These are phyloP conservation scores for Spinus olivaceus DNA, from an alignment of 2,797 vertebrate species.

Conservation along the genomic window DNA sequence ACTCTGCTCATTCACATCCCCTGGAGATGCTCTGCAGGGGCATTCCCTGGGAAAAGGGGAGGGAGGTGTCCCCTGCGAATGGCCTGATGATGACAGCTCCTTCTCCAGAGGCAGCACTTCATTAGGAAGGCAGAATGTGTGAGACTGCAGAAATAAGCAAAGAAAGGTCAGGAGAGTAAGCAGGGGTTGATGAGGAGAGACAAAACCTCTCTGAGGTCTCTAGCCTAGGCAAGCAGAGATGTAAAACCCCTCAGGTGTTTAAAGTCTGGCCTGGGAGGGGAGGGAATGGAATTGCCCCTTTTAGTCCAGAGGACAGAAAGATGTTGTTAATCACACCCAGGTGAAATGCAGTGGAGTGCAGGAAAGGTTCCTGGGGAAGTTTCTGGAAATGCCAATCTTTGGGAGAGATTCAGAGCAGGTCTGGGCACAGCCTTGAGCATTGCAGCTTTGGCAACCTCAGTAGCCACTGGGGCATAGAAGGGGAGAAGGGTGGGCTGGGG, in stretches of 20 bases:
- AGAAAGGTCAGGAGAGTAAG: background rate
- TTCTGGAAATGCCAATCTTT: background rate
- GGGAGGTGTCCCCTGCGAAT: rapidly evolving
- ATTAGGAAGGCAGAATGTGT: background rate
- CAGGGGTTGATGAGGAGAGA: background rate
- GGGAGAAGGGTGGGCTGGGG: background rate
- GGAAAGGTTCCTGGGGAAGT: rapidly evolving
- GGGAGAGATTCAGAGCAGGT: background rate
- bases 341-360: background rate
- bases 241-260: background rate
- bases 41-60: background rate
- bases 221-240: background rate
- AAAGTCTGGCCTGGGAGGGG: background rate
- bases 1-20: background rate
- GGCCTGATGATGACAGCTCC: background rate
- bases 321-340: background rate
- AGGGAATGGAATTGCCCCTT: rapidly evolving
- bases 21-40: background rate
- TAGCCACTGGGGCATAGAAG: rapidly evolving
- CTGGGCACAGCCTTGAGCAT: background rate
- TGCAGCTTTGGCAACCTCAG: background rate
- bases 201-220: rapidly evolving
- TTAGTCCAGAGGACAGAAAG: rapidly evolving
- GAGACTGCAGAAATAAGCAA: background rate
- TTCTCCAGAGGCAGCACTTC: rapidly evolving